phyloP scores from a whole-genome alignment of 2,113 vertebrate species.

The Thamnophis sirtalis region DNA sequence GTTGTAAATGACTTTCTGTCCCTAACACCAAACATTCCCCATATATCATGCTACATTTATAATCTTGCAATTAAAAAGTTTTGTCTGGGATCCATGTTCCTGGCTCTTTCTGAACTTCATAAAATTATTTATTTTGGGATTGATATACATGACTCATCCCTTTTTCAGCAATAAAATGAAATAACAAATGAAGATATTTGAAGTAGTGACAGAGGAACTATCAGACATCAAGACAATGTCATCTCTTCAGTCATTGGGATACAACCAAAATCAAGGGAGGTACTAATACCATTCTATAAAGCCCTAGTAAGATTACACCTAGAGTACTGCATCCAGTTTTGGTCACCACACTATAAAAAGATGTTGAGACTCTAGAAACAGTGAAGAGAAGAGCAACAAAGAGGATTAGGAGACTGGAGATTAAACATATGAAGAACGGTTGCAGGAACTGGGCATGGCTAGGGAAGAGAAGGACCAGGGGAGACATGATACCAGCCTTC shows the following conservation, averaged over 20 bases:
- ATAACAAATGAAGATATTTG: not conserved
- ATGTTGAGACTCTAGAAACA: too few relatives aligned
- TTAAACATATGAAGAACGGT: too few relatives aligned
- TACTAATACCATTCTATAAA: too few relatives aligned
- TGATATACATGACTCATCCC: conserved; percentile 28
- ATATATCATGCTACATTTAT: conserved; percentile 21
- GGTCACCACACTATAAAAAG: too few relatives aligned
- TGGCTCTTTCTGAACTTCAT: conserved; percentile 17
- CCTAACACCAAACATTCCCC: conserved; percentile 1
- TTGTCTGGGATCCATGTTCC: not conserved
- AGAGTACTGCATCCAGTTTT: too few relatives aligned
- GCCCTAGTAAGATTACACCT: too few relatives aligned
- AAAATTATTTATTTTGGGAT: conserved; percentile 43
- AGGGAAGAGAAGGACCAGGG: too few relatives aligned
- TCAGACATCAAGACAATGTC: conserved; percentile 11
- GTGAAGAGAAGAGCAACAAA: too few relatives aligned
- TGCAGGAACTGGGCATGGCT: too few relatives aligned
- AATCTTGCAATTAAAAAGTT: conserved; percentile 15
- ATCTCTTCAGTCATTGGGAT: conserved; percentile 31
- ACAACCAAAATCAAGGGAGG: too few relatives aligned
- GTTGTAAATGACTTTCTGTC: not conserved
- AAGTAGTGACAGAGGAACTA: not conserved
- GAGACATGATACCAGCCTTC: too few relatives aligned
- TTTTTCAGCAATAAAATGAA: not conserved
- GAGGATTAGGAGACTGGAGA: too few relatives aligned